Evolutionary conservation across 2,113 vertebrate species (phyloP), one percentile per base, ranked within the genome.

Genomic region (Erythrolamprus reginae): DNA sequence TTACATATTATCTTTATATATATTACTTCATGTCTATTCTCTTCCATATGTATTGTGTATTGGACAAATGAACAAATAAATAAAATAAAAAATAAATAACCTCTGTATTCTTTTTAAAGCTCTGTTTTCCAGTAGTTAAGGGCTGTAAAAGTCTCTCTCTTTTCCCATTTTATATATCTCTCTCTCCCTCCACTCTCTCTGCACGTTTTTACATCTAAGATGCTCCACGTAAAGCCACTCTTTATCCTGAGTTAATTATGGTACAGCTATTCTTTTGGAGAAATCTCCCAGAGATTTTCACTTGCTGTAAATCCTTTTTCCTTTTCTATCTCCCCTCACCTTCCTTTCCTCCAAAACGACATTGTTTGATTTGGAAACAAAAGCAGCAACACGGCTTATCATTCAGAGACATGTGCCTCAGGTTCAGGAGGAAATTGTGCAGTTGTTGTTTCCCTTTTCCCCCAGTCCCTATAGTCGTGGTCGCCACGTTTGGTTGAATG

Each of bases 361-460:
- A 90, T 89, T 87, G 94, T 93, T 89, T 90, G 90, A 89, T 89
- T 94, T 89, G 86, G 89, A 95, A 95, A 94, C 91, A 92, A 93
- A 96, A 95, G 89, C 26, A 45, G 58, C 70, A 84, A 86, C 86
- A 17, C 5, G 88, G 92, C 95, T 97, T 96, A 96, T 96, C 95
- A 17, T 53, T 56, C 51, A 48, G 6, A 92, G 95, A 96, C 94
- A 96, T 0, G 9, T 92, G 92, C 90, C 89, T 90, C 87, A 45
- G n/a, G 61, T 93, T 94, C 88, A 87, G 93, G 91, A 94, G 91
- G 90, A 93, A 92, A 77, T 9, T 77, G 48, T 3, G 24, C 1
- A n/a, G 12, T n/a, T 23, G 23, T 24, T 26, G 0, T 10, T 10
- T 8, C n/a, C n/a, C n/a, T 24, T 24, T 55, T 55, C 1, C 45